phyloP scores from a whole-genome alignment of 2,113 vertebrate species.

The Gobio gobio region DNA sequence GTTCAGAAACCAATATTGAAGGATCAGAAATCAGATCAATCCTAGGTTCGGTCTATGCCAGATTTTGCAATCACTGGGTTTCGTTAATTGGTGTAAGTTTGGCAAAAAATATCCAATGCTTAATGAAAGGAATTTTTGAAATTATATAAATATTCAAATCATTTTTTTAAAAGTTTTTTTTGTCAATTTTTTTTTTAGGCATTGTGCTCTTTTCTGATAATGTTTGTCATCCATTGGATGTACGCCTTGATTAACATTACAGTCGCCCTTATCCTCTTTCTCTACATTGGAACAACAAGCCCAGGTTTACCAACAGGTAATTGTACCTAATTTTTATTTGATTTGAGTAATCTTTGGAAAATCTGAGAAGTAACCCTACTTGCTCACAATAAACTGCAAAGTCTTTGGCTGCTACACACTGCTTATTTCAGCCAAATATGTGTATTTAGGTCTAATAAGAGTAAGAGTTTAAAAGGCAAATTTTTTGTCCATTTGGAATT shows the following conservation, averaged over 20 bases:
- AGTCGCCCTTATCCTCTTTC: slow-evolving; percentile 82
- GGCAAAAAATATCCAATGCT: background rate
- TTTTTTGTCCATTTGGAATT: too few species aligned
- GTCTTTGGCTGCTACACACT: background rate
- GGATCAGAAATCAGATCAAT: slow-evolving; percentile 78
- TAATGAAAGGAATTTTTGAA: background rate
- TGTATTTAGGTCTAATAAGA: background rate
- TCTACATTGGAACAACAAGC: slow-evolving; percentile 91
- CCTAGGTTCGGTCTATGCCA: slow-evolving; percentile 76
- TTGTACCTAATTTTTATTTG: slow-evolving; percentile 13
- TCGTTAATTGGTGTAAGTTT: slow-evolving; percentile 86
- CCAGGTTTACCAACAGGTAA: slow-evolving; percentile 91
- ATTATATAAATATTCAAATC: background rate
- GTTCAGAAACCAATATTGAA: slow-evolving; percentile 75
- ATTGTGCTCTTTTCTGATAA: slow-evolving; percentile 83
- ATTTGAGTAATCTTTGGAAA: background rate
- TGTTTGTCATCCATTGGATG: slow-evolving; percentile 96
- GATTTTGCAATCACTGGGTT: slow-evolving; percentile 89
- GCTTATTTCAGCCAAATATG: background rate
- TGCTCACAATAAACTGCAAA: slow-evolving; percentile 9
- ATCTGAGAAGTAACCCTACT: background rate
- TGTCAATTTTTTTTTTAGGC: slow-evolving; percentile 75
- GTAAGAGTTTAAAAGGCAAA: background rate
- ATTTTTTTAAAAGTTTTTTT: background rate
- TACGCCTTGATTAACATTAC: slow-evolving; percentile 88